Conservation (phyloP, 1,140 invertebrate species). For the Achatina immaculata region DNA sequence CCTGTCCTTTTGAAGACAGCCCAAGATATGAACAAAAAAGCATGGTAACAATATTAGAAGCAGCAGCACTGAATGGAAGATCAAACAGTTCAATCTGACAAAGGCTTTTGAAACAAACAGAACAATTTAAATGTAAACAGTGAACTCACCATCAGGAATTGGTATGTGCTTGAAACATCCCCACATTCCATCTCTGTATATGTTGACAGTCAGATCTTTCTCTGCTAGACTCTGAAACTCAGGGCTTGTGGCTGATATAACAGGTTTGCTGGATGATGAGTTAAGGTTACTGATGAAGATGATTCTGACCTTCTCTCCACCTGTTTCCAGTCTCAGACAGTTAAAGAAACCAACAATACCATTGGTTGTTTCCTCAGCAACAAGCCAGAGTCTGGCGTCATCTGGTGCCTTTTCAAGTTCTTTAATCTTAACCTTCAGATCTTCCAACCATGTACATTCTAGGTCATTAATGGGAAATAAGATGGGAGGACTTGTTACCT, state of each 20-base stretch:
- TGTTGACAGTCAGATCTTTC: conserved; percentile 87
- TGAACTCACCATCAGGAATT: conserved; percentile 68
- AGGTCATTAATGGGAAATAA: conserved; percentile 63
- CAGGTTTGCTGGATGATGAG: conserved; percentile 11
- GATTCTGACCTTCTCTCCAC: conserved; percentile 77
- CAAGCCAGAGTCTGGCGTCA: conserved; percentile 65
- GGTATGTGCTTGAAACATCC: conserved; percentile 86
- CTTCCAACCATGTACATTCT: conserved; percentile 81
- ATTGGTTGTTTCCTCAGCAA: conserved; percentile 65
- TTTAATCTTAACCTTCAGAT: conserved; percentile 78
- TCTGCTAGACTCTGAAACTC: conserved; percentile 78
- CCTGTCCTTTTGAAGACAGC: too few relatives aligned
- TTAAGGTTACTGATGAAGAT: conserved; percentile 33
- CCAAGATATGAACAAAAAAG: too few relatives aligned
- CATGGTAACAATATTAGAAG: too few relatives aligned
- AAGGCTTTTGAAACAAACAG: too few relatives aligned
- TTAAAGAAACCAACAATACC: conserved; percentile 90
- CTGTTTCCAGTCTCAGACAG: conserved; percentile 87
- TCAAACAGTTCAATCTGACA: too few relatives aligned
- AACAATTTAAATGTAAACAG: too few relatives aligned
- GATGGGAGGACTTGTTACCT: conserved; percentile 22
- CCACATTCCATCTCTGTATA: conserved; percentile 84
- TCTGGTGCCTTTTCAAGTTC: conserved; percentile 70
- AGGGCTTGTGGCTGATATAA: conserved; percentile 30
- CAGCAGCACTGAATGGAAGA: too few relatives aligned